Percentiles rank a stretch among this genome's conserved stretches.
These are phyloP conservation scores for Hedya salicella DNA, from an alignment of 2,888 invertebrate genomes.

Conservation along the genomic window DNA sequence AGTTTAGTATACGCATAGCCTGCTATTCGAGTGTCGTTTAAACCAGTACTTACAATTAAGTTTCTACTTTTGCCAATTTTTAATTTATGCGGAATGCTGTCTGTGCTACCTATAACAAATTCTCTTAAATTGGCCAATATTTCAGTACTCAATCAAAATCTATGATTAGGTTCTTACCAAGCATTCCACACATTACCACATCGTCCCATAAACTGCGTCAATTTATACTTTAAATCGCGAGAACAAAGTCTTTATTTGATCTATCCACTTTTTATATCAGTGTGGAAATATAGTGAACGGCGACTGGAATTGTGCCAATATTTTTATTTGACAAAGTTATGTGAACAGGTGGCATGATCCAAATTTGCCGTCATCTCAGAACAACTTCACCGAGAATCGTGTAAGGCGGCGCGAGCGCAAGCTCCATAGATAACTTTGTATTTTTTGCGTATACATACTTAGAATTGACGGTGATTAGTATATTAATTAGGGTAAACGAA, in stretches of 20 bases:
- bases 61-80: background rate
- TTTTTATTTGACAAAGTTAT: slow-evolving; percentile 28
- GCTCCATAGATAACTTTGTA: slow-evolving; percentile 12
- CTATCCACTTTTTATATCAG: slow-evolving; percentile 27
- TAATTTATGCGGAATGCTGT: too few species aligned
- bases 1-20: too few species aligned
- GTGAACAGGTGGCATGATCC: slow-evolving; percentile 17
- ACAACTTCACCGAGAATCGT: background rate
- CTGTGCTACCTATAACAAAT: slow-evolving; percentile 16
- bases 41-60: background rate
- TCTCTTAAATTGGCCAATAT: slow-evolving; percentile 22
- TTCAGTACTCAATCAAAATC: slow-evolving; percentile 34
- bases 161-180: slow-evolving; percentile 38
- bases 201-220: slow-evolving; percentile 9
- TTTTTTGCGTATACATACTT: slow-evolving; percentile 17
- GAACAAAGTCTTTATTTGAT: slow-evolving; percentile 34
- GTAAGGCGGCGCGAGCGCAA: background rate
- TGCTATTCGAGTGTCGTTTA: too few species aligned
- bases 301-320: slow-evolving; percentile 31
- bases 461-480: slow-evolving; percentile 11
- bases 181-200: slow-evolving; percentile 37
- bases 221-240: slow-evolving; percentile 14
- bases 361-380: background rate
- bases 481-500: slow-evolving; percentile 24
- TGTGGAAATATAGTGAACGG: slow-evolving; percentile 41